A percentile compares a stretch with the other conserved stretches of the same genome.
These are phyloP conservation scores for Sphaerodactylus townsendi DNA, from an alignment of 2,113 vertebrate species.

Conservation along the genomic window DNA sequence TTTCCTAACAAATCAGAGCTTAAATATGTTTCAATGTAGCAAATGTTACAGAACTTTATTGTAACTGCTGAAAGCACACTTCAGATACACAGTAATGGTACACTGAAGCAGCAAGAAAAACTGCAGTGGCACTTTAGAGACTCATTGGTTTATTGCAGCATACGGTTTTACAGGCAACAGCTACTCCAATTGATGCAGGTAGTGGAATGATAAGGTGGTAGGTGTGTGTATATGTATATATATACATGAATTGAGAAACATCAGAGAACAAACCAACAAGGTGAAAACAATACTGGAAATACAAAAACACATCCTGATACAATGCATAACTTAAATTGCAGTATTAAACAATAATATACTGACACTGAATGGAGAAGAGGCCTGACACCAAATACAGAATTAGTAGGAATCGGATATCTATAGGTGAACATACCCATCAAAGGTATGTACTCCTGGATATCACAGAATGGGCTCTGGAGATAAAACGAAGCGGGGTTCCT, in stretches of 20 bases:
- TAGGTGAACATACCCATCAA: not conserved
- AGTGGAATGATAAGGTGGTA: slow-evolving; percentile 7
- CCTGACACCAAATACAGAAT: slow-evolving; percentile 17
- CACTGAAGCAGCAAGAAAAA: not conserved
- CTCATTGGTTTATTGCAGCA: slow-evolving; percentile 35
- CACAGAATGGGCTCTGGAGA: not conserved
- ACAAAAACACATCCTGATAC: not conserved
- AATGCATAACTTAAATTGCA: slow-evolving; percentile 6
- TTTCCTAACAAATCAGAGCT: not conserved
- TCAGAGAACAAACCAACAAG: slow-evolving; percentile 16
- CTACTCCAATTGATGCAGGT: slow-evolving; percentile 25
- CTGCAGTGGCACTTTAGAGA: slow-evolving; percentile 15
- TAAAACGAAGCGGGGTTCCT: not conserved
- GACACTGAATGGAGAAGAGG: slow-evolving; percentile 1
- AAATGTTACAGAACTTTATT: not conserved
- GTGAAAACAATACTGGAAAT: slow-evolving; percentile 6
- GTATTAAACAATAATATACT: slow-evolving; percentile 12
- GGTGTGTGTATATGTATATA: slow-evolving; percentile 23
- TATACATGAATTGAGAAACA: slow-evolving; percentile 14
- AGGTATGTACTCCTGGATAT: not conserved
- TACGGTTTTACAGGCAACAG: slow-evolving; percentile 35
- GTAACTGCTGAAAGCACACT: not conserved
- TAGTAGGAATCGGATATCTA: not conserved
- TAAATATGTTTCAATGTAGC: not conserved
- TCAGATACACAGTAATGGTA: not conserved